Evolutionary conservation across 2,797 vertebrate species (phyloP).

Genomic region (Ctenopoma multispine): DNA sequence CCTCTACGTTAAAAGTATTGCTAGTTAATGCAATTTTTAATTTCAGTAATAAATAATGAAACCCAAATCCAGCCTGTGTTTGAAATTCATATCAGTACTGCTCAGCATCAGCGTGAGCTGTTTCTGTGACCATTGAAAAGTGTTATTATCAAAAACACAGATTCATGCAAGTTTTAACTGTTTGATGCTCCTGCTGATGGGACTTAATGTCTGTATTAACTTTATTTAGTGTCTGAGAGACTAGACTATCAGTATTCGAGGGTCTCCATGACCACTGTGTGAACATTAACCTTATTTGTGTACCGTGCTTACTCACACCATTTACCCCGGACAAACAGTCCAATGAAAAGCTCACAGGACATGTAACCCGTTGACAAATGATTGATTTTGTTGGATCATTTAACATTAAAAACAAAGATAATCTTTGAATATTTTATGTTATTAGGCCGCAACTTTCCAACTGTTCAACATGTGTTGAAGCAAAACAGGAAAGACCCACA

Average conservation of each 20-base stretch:
- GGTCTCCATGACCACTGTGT: constrained; percentile 25
- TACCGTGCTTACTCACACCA: not conserved
- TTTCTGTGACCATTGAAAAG: not conserved
- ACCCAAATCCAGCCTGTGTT: too few relatives aligned
- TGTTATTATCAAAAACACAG: not conserved
- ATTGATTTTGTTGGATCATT: constrained; percentile 2
- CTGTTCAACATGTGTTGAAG: constrained; percentile 31
- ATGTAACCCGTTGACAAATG: not conserved
- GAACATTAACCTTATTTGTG: constrained; percentile 34
- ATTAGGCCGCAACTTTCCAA: not conserved
- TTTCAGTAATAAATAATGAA: too few relatives aligned
- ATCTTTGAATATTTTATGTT: not conserved
- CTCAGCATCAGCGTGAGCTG: too few relatives aligned
- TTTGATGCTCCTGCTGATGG: not conserved
- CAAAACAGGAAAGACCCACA: not conserved
- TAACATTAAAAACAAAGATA: not conserved
- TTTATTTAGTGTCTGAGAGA: too few relatives aligned
- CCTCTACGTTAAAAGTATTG: not conserved
- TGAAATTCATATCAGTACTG: too few relatives aligned
- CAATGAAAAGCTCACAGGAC: constrained; percentile 19
- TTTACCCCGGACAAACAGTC: constrained; percentile 23
- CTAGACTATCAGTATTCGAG: not conserved
- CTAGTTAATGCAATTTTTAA: not conserved
- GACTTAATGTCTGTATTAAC: not conserved
- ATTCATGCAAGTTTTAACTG: not conserved